Evolutionary conservation across 1,140 invertebrate genomes (phyloP), one percentile per base, ranked within the genome.

Genomic region (Phortica variegata): DNA sequence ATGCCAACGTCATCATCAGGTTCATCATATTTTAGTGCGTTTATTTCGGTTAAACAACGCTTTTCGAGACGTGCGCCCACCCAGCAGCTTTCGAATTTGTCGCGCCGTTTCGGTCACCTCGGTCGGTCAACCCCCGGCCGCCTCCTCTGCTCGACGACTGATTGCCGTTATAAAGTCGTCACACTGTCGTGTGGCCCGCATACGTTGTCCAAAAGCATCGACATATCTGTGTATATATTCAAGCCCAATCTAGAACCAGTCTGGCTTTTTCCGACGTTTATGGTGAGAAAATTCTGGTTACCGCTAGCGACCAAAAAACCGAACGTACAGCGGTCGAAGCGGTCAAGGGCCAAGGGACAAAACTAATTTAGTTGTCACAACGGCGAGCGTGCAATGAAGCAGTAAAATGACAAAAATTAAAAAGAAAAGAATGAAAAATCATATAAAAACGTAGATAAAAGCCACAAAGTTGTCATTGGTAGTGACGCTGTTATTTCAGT

Each of bases 291-390:
- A 63, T 68, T 54, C 52, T 42, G 54, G 57, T 53, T 58, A 58
- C 54, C 60, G 60, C 68, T 68, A 46, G 56, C 53, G 53, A 58
- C 56, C 56, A 55, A n/a, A n/a, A n/a, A n/a, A n/a, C n/a, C n/a
- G n/a, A n/a, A n/a, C n/a, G n/a, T n/a, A n/a, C n/a, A n/a, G n/a
- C n/a, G n/a, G n/a, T n/a, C n/a, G n/a, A n/a, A n/a, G n/a, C n/a
- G n/a, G n/a, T n/a, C 55, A 53, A 42, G 52, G 49, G 58, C 58
- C 6, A 36, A 36, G n/a, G 13, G 13, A 36, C 12, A 13, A 12
- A 36, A 16, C 16, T 36, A 36, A 12, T 36, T 36, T 36, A 36
- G 12, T 36, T 36, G 33, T 36, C 33, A 36, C 33, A 12, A n/a
- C n/a, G 6, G 13, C 6, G 16, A 6, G 12, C 16, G 33, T n/a